Evolutionary conservation across 2,888 invertebrate genomes (phyloP), one percentile per base, ranked within the genome.

Genomic region (Chymomyza caudatula): DNA sequence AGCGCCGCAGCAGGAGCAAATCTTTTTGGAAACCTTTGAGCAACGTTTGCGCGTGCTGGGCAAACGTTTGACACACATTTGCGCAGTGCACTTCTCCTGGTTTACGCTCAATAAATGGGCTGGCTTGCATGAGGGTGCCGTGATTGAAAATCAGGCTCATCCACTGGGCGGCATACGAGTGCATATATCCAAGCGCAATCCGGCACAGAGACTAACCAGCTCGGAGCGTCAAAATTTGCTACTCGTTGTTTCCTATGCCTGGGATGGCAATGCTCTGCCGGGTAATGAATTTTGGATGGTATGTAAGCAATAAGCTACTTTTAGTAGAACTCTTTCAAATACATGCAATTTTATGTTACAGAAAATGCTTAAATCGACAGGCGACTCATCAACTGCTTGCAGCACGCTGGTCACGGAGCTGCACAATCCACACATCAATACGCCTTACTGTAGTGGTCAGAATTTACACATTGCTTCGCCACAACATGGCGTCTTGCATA

Each of bases 251-350:
- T 94, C 94, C 0, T 95, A 94, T 79, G 93, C 95, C 0, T 94
- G 94, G 93, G 94, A 95, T 83, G 93, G 94, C 5, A 95, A 95
- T 81, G 92, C 94, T 0, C 91, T 94, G 64, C 94, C 95, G 0
- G 95, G 94, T 52, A 95, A 95, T 77, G 95, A 95, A 82, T 95
- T 93, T 86, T 95, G 95, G 95, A 88, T 88, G 75, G 92, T 92
- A 61, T 89, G 69, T 62, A 0, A 2, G 22, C 8, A 6, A 15
- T 43, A 43, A n/a, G 13, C 15, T 57, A 47, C n/a, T 44, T 44
- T 49, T n/a, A n/a, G n/a, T 4, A 22, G 4, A 60, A 54, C 25
- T 15, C 44, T n/a, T n/a, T n/a, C n/a, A n/a, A n/a, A n/a, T n/a
- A n/a, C n/a, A n/a, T n/a, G n/a, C n/a, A n/a, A n/a, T n/a, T n/a